Conservation (phyloP, 2,888 invertebrate species). For the Morpho helenor region DNA sequence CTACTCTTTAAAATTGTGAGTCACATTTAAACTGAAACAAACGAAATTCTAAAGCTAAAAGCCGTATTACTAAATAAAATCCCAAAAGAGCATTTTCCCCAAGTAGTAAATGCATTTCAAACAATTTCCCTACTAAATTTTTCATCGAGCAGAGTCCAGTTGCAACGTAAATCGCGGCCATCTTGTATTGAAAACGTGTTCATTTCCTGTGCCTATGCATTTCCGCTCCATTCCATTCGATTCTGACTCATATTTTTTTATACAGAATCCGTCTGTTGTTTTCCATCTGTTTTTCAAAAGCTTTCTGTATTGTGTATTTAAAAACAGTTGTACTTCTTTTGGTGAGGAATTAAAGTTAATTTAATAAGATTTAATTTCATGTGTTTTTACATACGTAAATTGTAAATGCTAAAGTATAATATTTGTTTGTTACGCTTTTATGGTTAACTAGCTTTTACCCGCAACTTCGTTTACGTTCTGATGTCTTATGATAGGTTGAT, state of each 20-base stretch:
- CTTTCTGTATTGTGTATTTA: slow-evolving; percentile 2
- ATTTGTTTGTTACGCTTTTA: not conserved
- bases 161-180: slow-evolving; percentile 44
- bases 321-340: not conserved
- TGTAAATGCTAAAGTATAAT: no score
- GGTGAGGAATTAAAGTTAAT: no score
- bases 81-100: slow-evolving; percentile 8
- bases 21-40: no score
- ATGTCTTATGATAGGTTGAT: no score
- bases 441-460: no score
- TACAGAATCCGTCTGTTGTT: slow-evolving; percentile 19
- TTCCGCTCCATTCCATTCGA: slow-evolving; percentile 63
- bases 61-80: not conserved
- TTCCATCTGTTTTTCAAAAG: slow-evolving; percentile 2
- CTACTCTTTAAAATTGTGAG: no score
- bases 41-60: no score
- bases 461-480: no score
- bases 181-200: slow-evolving; percentile 76
- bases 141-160: slow-evolving; percentile 42
- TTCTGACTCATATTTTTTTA: slow-evolving; percentile 68
- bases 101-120: slow-evolving; percentile 14
- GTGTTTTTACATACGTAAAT: no score
- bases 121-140: slow-evolving; percentile 17
- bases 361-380: no score
- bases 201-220: slow-evolving; percentile 77